These are phyloP conservation scores for Drosophila multiciliata DNA, from an alignment of 2,888 invertebrate species.

Conservation along the genomic window DNA sequence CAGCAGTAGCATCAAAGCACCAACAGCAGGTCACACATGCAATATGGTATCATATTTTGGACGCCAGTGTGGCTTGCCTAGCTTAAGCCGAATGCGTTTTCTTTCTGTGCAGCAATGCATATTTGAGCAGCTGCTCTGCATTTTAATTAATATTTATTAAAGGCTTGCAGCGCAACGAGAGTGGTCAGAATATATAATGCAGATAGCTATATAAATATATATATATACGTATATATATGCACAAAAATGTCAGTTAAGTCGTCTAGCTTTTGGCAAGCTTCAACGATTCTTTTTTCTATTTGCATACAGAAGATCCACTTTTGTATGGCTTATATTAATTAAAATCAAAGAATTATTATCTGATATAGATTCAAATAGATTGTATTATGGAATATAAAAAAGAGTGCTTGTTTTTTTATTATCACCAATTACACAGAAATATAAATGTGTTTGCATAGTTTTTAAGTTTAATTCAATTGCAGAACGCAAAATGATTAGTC, in stretches of 20 bases:
- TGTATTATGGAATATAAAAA: not conserved
- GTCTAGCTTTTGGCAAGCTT: not conserved
- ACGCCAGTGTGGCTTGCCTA: slow-evolving; percentile 27
- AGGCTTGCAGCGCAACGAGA: slow-evolving; percentile 9
- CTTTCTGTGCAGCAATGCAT: slow-evolving; percentile 4
- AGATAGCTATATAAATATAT: not conserved
- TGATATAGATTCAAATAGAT: not conserved
- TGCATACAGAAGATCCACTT: not conserved
- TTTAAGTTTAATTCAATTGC: not conserved
- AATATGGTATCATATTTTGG: slow-evolving; percentile 34
- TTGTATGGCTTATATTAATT: not conserved
- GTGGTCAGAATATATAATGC: slow-evolving; percentile 7
- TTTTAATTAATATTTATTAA: slow-evolving; percentile 34
- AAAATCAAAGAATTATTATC: not conserved
- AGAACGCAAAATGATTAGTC: not conserved
- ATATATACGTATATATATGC: not conserved
- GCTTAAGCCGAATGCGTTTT: slow-evolving; percentile 40
- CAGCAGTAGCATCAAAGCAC: slow-evolving; percentile 2
- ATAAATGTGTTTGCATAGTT: not conserved
- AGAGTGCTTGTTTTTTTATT: too few species aligned
- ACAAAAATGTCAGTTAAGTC: not conserved
- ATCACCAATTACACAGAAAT: too few species aligned
- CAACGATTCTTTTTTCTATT: not conserved
- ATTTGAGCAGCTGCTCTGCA: slow-evolving; percentile 13
- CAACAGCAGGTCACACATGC: slow-evolving; percentile 17